A percentile compares a stretch with the other conserved stretches of the same genome.
Evolutionary conservation across 2,113 vertebrate species (phyloP).

Genomic region (Phyllopteryx taeniolatus): DNA sequence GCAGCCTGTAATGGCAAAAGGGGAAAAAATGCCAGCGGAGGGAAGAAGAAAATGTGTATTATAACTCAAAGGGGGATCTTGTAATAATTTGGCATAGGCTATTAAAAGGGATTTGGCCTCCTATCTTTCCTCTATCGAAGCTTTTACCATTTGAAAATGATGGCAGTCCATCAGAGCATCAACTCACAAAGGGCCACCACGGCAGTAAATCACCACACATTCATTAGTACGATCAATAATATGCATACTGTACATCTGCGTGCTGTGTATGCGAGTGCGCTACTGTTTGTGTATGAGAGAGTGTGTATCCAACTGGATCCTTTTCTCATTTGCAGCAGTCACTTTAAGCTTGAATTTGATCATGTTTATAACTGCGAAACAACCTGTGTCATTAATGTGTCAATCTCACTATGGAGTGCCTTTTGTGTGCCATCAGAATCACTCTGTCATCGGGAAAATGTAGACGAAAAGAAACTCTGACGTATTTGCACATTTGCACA

Average conservation of each 20-base stretch:
- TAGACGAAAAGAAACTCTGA: neutral
- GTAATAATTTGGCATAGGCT: constrained; percentile 53
- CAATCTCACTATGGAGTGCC: neutral
- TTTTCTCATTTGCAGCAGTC: constrained; percentile 15
- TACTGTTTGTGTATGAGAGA: constrained; percentile 9
- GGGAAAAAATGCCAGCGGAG: constrained; percentile 3
- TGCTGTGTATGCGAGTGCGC: constrained; percentile 17
- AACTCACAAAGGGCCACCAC: constrained; percentile 62
- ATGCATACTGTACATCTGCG: constrained; percentile 24
- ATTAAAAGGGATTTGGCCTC: constrained; percentile 61
- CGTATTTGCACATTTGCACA: neutral
- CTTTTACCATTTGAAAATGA: constrained; percentile 71
- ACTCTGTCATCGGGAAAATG: neutral
- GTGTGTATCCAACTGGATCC: constrained; percentile 3
- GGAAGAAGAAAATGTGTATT: constrained; percentile 8
- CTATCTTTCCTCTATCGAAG: constrained; percentile 52
- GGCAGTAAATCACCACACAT: constrained; percentile 69
- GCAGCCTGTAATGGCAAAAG: constrained; percentile 39
- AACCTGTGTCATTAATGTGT: neutral
- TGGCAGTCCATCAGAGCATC: constrained; percentile 62
- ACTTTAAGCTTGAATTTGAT: neutral
- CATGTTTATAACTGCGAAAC: neutral
- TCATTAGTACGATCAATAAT: constrained; percentile 73
- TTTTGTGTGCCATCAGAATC: neutral
- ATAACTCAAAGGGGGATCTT: constrained; percentile 61